Evolutionary conservation across 2,797 vertebrate genomes (phyloP).

Genomic region (Pangasius djambal): DNA sequence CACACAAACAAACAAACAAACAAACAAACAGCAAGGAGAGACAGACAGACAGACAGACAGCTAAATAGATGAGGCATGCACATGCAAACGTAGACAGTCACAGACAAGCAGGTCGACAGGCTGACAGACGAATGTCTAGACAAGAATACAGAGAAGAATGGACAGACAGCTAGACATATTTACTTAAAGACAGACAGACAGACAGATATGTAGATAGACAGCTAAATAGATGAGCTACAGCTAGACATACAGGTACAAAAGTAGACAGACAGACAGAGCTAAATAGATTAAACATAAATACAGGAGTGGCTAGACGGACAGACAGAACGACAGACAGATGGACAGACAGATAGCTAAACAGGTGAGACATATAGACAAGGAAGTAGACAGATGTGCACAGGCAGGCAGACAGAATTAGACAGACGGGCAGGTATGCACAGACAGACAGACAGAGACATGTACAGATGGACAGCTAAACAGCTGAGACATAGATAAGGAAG

Average conservation of each 20-base stretch:
- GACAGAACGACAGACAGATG: background rate
- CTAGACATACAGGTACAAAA: background rate
- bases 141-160: no score
- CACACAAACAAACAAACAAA: background rate
- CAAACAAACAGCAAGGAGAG: background rate
- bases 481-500: background rate
- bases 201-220: background rate
- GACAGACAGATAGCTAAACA: background rate
- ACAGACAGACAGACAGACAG: background rate
- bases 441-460: background rate
- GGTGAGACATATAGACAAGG: background rate
- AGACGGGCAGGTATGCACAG: background rate
- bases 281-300: background rate
- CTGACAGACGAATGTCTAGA: no score
- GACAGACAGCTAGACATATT: background rate
- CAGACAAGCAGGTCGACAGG: no score
- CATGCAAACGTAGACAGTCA: no score
- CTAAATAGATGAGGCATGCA: background rate
- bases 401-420: background rate
- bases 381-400: background rate
- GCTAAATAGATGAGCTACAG: background rate
- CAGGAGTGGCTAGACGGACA: background rate
- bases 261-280: background rate
- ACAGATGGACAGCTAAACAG: no score
- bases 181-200: background rate